Conservation (phyloP, 1,140 invertebrate species). For the Sitophilus oryzae region DNA sequence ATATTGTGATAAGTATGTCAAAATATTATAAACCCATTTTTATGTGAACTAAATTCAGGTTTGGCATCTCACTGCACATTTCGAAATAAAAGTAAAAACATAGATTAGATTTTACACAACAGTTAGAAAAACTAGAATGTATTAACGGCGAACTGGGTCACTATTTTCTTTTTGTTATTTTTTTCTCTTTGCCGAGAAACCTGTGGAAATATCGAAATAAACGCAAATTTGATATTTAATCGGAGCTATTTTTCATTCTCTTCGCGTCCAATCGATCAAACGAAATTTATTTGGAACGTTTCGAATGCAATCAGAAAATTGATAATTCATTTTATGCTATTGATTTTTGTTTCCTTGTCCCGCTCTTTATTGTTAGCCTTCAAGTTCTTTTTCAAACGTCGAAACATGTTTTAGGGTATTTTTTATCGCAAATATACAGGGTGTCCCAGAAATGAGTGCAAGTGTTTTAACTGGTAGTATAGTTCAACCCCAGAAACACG, state of each 20-base stretch:
- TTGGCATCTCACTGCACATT: slow-evolving; percentile 17
- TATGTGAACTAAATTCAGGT: slow-evolving; percentile 18
- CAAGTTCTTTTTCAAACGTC: neutral
- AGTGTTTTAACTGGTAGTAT: too few relatives aligned
- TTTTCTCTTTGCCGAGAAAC: slow-evolving; percentile 9
- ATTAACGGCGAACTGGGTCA: slow-evolving; percentile 16
- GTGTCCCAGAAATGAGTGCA: too few relatives aligned
- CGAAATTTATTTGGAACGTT: too few relatives aligned
- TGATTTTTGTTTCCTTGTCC: neutral
- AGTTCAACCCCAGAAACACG: too few relatives aligned
- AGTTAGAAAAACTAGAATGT: slow-evolving; percentile 20
- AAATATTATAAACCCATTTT: slow-evolving; percentile 6
- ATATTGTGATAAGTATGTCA: too few relatives aligned
- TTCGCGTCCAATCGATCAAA: too few relatives aligned
- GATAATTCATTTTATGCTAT: neutral
- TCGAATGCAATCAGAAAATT: too few relatives aligned
- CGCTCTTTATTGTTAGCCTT: neutral
- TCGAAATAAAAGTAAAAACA: slow-evolving; percentile 23
- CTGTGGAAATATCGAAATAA: slow-evolving; percentile 17
- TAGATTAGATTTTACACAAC: slow-evolving; percentile 22
- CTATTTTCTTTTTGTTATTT: slow-evolving; percentile 21
- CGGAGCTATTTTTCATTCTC: neutral
- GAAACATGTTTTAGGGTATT: neutral
- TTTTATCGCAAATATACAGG: too few relatives aligned
- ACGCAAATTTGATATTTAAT: neutral